phyloP scores from a whole-genome alignment of 2,113 vertebrate species.

The Athene noctua region DNA sequence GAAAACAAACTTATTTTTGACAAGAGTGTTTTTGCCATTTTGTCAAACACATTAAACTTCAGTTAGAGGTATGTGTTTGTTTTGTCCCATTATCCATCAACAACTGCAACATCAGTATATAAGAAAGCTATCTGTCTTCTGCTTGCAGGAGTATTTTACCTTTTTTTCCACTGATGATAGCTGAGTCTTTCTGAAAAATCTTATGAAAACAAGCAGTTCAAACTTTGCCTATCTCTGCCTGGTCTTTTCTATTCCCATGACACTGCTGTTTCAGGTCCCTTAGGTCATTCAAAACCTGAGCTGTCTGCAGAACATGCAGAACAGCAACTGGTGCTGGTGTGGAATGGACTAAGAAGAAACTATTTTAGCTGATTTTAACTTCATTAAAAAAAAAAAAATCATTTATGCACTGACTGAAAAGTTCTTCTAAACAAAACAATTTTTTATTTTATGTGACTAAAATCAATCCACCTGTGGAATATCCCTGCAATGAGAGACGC shows the following conservation, averaged over 20 bases:
- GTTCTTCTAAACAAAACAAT: neutral
- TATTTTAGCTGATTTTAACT: neutral
- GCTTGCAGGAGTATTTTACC: neutral
- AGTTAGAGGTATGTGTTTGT: neutral
- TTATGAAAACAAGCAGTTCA: neutral
- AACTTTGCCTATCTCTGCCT: neutral
- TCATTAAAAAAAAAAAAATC: no score
- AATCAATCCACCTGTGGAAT: neutral
- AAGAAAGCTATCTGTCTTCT: neutral
- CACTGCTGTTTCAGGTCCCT: neutral
- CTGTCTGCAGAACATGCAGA: neutral
- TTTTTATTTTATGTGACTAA: neutral
- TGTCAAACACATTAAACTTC: neutral
- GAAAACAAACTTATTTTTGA: neutral
- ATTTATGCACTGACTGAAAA: neutral
- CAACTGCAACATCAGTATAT: neutral
- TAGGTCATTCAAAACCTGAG: neutral
- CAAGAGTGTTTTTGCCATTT: neutral
- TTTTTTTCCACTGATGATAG: neutral
- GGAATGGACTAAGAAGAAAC: neutral
- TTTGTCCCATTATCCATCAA: neutral
- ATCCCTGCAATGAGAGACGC: neutral
- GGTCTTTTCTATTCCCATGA: no score
- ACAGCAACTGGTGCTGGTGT: fast-evolving
- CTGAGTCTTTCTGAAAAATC: neutral